Percentiles rank a stretch among this genome's conserved stretches.
These are phyloP conservation scores for Dendroctonus ponderosae DNA, from an alignment of 1,140 invertebrate genomes.

Conservation along the genomic window DNA sequence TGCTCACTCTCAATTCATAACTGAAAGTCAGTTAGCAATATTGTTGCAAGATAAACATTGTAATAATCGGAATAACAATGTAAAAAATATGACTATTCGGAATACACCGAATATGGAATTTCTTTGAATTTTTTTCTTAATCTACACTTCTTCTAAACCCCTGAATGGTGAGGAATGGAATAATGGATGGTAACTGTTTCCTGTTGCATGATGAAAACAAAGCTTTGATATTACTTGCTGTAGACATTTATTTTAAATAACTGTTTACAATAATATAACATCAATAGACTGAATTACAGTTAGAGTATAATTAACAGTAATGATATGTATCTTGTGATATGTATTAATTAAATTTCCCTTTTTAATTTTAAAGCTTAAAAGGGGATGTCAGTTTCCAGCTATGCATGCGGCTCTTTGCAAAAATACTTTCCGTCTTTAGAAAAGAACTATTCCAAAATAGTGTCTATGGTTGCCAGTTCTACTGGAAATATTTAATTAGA, in stretches of 20 bases:
- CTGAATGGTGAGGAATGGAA: no score
- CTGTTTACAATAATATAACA: constrained; percentile 48
- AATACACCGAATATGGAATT: no score
- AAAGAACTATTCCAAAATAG: constrained; percentile 21
- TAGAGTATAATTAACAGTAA: constrained; percentile 27
- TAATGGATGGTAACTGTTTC: no score
- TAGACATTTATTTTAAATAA: constrained; percentile 49
- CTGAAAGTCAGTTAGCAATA: no score
- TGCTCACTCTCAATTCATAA: no score
- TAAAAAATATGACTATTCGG: no score
- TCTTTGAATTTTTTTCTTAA: no score
- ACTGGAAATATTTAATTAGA: neutral
- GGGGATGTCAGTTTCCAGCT: constrained; percentile 9
- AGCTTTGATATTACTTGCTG: constrained; percentile 39
- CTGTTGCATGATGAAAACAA: constrained; percentile 1
- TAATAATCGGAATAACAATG: no score
- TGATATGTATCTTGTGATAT: constrained; percentile 51
- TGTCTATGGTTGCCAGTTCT: neutral
- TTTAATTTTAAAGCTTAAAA: constrained; percentile 2
- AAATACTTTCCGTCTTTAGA: constrained; percentile 5
- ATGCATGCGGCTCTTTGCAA: constrained; percentile 16
- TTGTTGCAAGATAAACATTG: no score
- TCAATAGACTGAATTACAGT: constrained; percentile 42
- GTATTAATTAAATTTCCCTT: constrained; percentile 40
- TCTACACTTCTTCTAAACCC: no score